Evolutionary conservation across 2,888 invertebrate species (phyloP).

Genomic region (Ecliptopera silaceata): DNA sequence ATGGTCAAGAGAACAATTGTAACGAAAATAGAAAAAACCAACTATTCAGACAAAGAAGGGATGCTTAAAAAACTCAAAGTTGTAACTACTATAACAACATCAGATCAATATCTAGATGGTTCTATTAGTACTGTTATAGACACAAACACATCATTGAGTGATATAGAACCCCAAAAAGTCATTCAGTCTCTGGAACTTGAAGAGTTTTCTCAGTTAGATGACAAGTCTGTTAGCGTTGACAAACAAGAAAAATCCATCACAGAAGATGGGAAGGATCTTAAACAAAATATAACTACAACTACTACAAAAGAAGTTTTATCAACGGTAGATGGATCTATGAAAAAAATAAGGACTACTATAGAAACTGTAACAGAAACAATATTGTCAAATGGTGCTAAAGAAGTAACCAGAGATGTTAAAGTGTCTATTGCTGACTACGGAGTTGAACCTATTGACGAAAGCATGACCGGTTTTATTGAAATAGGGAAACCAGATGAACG

Average conservation of each 20-base stretch:
- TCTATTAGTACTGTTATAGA: conserved; percentile 59
- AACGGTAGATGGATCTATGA: conserved; percentile 52
- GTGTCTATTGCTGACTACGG: conserved; percentile 67
- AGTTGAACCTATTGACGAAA: conserved; percentile 59
- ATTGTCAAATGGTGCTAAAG: conserved; percentile 62
- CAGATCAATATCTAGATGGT: conserved; percentile 67
- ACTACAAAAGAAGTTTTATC: conserved; percentile 68
- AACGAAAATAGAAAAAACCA: conserved; percentile 59
- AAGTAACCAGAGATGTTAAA: conserved; percentile 72
- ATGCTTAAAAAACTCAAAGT: conserved; percentile 57
- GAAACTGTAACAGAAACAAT: conserved; percentile 66
- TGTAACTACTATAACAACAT: conserved; percentile 60
- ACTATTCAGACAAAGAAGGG: conserved; percentile 52
- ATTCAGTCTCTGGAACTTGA: conserved; percentile 44
- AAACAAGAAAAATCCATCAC: conserved; percentile 53
- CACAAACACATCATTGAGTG: conserved; percentile 62
- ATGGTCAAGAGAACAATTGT: conserved; percentile 53
- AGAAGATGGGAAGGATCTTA: conserved; percentile 57
- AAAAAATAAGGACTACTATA: conserved; percentile 65
- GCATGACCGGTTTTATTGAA: conserved; percentile 55
- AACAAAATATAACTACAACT: conserved; percentile 66
- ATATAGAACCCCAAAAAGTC: conserved; percentile 50
- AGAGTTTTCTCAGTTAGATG: conserved; percentile 53
- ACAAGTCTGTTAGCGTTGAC: conserved; percentile 60
- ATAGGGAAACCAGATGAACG: conserved; percentile 58